Evolutionary conservation across 2,113 vertebrate species (phyloP), one percentile per base, ranked within the genome.

Genomic region (Corvus moneduloides): DNA sequence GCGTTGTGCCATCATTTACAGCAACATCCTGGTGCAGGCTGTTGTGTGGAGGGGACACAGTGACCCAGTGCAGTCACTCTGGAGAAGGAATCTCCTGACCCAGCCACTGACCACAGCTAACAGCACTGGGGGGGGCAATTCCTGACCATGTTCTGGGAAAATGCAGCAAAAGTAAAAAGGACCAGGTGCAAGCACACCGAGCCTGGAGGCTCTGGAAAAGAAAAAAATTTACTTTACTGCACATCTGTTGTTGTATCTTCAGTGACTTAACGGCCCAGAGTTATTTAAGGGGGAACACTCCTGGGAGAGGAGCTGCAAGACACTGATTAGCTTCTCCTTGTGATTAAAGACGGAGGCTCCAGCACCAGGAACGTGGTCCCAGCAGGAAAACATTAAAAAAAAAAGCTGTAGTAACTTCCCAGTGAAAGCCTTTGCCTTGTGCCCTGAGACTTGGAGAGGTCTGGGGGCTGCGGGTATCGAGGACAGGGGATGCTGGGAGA

Each of bases 221-320:
- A 20, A 44, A 64, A 28, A 64, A 37, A 22, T 30, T 37, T 44
- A 46, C 16, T 55, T 87, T 64, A 71, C 28, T 72, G 89, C 84
- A 64, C 95, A 86, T 91, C 96, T 95, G 93, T 72, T 90, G 62
- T 95, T 96, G 21, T 75, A 85, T 73, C 81, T 90, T 91, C 2
- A 6, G 92, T 95, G 95, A 80, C 81, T 91, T 91, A 84, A 91
- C 5, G 0, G 87, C 78, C 71, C 54, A 7, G 74, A 84, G 88
- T 97, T 97, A 94, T 92, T 91, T 94, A 92, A 92, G 77, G 94
- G 80, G 67, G 74, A 94, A 8, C 30, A 5, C 93, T 94, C 86
- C 78, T 71, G 89, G 84, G 94, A 96, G 46, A 92, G 32, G 55
- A 92, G 13, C n/a, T 74, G 54, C 54, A 62, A 87, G 83, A 72